Conservation (phyloP, 2,888 invertebrate genomes). For the Leistus spinibarbis region DNA sequence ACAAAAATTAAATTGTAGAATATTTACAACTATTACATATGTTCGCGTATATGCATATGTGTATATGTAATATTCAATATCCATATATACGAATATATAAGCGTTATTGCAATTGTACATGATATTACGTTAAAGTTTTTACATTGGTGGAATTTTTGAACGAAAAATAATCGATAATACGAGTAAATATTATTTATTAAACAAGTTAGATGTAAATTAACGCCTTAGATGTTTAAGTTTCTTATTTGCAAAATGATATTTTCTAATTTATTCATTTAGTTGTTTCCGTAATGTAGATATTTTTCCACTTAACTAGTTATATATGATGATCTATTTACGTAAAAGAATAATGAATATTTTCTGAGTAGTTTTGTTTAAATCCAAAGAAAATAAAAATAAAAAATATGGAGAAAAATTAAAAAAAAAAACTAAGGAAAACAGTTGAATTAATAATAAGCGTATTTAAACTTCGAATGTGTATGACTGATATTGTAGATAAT, state of each 20-base stretch:
- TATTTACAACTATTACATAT: conserved; percentile 29
- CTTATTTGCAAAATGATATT: conserved; percentile 26
- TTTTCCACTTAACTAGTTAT: conserved; percentile 28
- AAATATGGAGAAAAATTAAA: background rate
- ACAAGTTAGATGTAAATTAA: conserved; percentile 24
- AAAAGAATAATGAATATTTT: conserved; percentile 21
- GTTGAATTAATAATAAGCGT: background rate
- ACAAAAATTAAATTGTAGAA: conserved; percentile 37
- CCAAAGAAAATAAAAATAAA: background rate
- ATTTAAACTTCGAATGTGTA: conserved; percentile 38
- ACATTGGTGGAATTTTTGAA: background rate
- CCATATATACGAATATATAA: conserved; percentile 1
- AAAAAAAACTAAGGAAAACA: background rate
- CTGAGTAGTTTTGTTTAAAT: conserved; percentile 20
- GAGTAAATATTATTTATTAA: conserved; percentile 22
- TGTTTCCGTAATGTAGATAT: conserved; percentile 27
- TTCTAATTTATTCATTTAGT: conserved; percentile 21
- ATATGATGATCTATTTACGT: conserved; percentile 22
- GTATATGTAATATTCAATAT: background rate
- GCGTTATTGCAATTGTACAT: conserved; percentile 36
- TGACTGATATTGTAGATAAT: conserved; percentile 33
- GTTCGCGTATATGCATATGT: background rate
- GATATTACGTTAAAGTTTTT: conserved; percentile 23
- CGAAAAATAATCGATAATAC: background rate
- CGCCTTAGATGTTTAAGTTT: conserved; percentile 31